These are phyloP conservation scores for Choristoneura fumiferana DNA, from an alignment of 1,140 invertebrate species.

Conservation along the genomic window DNA sequence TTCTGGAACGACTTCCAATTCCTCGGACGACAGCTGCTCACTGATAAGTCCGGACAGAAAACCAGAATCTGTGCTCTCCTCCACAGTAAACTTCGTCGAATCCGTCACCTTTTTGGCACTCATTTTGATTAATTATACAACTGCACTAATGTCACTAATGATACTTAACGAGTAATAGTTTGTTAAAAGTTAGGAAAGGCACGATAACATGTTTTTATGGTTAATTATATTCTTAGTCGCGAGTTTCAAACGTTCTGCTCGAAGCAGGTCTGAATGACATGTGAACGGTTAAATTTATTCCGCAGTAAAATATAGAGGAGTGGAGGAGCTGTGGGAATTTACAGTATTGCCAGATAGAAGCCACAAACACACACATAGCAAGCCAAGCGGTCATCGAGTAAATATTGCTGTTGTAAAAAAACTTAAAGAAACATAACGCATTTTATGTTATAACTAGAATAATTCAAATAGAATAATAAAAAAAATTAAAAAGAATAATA, in stretches of 20 bases:
- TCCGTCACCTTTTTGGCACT: conserved; percentile 62
- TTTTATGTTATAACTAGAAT: too few relatives aligned
- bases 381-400: too few relatives aligned
- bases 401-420: too few relatives aligned
- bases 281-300: conserved; percentile 1
- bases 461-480: too few relatives aligned
- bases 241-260: conserved; percentile 34
- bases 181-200: conserved; percentile 33
- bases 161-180: conserved; percentile 28
- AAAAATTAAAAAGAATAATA: too few relatives aligned
- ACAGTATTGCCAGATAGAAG: too few relatives aligned
- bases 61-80: conserved; percentile 57
- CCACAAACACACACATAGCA: too few relatives aligned
- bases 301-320: not conserved
- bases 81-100: conserved; percentile 51
- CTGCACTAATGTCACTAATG: conserved; percentile 27
- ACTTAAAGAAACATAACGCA: too few relatives aligned
- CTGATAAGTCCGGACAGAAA: conserved; percentile 48
- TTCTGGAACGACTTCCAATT: conserved; percentile 20
- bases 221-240: conserved; percentile 28
- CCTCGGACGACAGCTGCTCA: conserved; percentile 29
- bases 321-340: too few relatives aligned
- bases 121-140: conserved; percentile 51
- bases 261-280: not conserved
- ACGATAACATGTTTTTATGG: conserved; percentile 50